Conservation (phyloP, 2,113 vertebrate genomes). For the Piprites chloris region DNA sequence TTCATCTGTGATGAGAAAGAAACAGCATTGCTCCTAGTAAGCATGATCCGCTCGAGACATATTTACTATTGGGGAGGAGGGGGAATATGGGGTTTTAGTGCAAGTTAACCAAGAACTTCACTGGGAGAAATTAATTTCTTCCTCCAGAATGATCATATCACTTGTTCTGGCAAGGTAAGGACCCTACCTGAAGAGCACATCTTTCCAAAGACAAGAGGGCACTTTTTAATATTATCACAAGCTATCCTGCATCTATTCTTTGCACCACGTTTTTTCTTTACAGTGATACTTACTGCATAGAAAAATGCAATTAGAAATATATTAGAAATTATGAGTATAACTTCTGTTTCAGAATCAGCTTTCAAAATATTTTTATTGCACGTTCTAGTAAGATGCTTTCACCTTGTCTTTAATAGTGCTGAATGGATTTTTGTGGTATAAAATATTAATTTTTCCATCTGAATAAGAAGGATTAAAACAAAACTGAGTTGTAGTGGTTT, state of each 20-base stretch:
- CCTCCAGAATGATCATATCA: neutral
- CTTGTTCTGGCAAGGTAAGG: neutral
- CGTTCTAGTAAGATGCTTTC: neutral
- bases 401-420: neutral
- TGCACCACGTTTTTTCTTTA: neutral
- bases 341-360: neutral
- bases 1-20: neutral
- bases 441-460: neutral
- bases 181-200: neutral
- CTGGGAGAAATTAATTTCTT: neutral
- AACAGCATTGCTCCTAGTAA: neutral
- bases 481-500: too few relatives aligned
- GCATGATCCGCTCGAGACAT: fast-evolving
- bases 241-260: neutral
- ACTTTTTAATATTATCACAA: neutral
- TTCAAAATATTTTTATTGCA: neutral
- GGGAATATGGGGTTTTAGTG: neutral
- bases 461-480: neutral
- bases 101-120: neutral
- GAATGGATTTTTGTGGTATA: neutral
- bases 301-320: neutral
- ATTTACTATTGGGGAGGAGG: neutral
- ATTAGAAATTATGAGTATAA: neutral
- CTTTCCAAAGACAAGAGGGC: neutral
- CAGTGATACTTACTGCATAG: neutral